These are phyloP conservation scores for Prunella strophiata DNA, from an alignment of 2,797 vertebrate genomes.

Conservation along the genomic window DNA sequence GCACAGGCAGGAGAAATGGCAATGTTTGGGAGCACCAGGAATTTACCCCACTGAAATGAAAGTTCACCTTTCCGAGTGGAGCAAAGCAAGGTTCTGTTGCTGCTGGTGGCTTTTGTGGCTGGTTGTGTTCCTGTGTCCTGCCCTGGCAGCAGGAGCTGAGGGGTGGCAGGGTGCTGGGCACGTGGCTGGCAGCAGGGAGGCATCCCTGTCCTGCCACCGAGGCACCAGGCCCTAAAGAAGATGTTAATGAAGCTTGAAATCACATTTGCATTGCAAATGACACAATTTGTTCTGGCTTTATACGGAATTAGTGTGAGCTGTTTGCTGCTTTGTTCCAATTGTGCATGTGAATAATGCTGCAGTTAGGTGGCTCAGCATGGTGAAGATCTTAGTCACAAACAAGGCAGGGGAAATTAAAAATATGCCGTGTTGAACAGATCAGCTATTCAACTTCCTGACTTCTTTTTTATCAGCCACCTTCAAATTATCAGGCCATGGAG, in stretches of 20 bases:
- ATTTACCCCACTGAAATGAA: not conserved
- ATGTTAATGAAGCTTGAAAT: constrained; percentile 57
- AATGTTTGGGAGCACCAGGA: not conserved
- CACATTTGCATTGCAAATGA: constrained; percentile 68
- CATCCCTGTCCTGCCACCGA: not conserved
- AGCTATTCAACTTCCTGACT: not conserved
- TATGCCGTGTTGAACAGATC: not conserved
- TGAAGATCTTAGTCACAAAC: not conserved
- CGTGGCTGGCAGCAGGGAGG: not conserved
- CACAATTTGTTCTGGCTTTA: constrained; percentile 62
- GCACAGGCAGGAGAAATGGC: not conserved
- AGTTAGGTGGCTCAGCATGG: not conserved
- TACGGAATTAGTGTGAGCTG: constrained; percentile 53
- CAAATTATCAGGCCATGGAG: not conserved
- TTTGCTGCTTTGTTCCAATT: constrained; percentile 59
- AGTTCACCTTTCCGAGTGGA: not conserved
- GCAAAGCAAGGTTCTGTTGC: not conserved
- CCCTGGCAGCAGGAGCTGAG: not conserved
- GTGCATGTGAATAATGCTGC: constrained; percentile 41
- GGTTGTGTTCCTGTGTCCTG: not conserved
- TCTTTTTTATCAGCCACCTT: not conserved
- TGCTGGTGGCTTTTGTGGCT: not conserved
- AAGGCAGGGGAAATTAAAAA: constrained; percentile 3
- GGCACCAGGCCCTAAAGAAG: constrained; percentile 41
- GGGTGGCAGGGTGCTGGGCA: not conserved